Percentiles rank a stretch among this genome's conserved stretches.
phyloP scores from a whole-genome alignment of 1,140 invertebrate species.

The Orius insidiosus region DNA sequence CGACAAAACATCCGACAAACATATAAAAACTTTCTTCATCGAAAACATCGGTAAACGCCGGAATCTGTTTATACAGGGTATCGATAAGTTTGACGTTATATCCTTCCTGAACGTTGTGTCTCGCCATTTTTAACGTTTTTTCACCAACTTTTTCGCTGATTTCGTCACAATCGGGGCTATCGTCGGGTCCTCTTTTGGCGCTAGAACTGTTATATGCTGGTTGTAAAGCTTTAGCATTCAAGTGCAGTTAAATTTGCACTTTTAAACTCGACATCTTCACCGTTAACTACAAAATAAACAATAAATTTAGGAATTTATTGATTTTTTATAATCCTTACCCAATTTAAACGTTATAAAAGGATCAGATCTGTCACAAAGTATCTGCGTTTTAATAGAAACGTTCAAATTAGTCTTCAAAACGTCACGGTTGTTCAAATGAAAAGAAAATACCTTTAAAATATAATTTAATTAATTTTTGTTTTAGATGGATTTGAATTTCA shows the following conservation, averaged over 20 bases:
- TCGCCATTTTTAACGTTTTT: conserved; percentile 19
- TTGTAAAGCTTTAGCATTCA: conserved; percentile 65
- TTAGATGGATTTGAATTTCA: conserved; percentile 32
- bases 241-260: conserved; percentile 49
- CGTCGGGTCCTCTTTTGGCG: conserved; percentile 36
- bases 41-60: conserved; percentile 87
- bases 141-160: conserved; percentile 20
- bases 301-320: conserved; percentile 3
- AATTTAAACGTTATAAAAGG: conserved; percentile 35
- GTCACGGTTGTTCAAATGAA: conserved; percentile 45
- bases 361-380: conserved; percentile 61
- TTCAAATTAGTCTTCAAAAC: conserved; percentile 49
- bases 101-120: conserved; percentile 15
- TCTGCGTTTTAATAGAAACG: conserved; percentile 54
- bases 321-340: conserved; percentile 11
- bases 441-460: conserved; percentile 46
- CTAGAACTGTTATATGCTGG: conserved; percentile 51
- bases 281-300: conserved; percentile 37
- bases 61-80: conserved; percentile 68
- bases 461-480: not conserved
- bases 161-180: conserved; percentile 12
- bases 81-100: conserved; percentile 51
- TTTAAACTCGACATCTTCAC: conserved; percentile 52
- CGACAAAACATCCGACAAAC: conserved; percentile 66
- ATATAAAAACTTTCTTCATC: conserved; percentile 94